phyloP scores from a whole-genome alignment of 2,113 vertebrate species.

The Silurus meridionalis region DNA sequence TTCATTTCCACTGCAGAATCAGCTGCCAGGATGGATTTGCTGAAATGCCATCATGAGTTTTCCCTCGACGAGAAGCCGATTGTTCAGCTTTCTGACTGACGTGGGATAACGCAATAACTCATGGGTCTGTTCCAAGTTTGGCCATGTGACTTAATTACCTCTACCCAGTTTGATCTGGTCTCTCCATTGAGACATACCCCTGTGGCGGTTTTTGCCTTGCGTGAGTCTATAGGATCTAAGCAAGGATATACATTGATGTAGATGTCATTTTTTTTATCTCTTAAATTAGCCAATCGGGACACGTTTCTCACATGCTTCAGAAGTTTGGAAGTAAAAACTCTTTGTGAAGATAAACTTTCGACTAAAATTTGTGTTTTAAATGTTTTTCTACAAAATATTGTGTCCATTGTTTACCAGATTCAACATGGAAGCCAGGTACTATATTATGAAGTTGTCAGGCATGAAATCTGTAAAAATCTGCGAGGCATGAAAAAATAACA shows the following conservation, averaged over 20 bases:
- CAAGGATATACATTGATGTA: conserved; percentile 25
- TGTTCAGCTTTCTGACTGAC: conserved; percentile 33
- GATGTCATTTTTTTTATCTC: conserved; percentile 7
- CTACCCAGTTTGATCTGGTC: conserved; percentile 13
- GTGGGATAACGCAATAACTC: conserved; percentile 7
- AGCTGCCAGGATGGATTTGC: conserved; percentile 36
- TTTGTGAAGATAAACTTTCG: background rate
- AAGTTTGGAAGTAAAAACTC: background rate
- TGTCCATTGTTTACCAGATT: background rate
- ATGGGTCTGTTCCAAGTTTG: conserved; percentile 10
- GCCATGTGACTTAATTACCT: conserved; percentile 29
- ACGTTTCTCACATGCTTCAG: background rate
- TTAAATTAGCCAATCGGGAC: background rate
- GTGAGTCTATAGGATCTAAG: background rate
- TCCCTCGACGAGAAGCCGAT: background rate
- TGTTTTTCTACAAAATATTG: background rate
- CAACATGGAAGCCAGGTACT: background rate
- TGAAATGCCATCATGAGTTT: conserved; percentile 25
- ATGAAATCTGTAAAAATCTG: background rate
- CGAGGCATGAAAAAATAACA: background rate
- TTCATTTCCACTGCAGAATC: conserved; percentile 31
- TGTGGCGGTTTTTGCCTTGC: conserved; percentile 17
- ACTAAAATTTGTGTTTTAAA: background rate
- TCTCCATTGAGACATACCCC: conserved; percentile 9
- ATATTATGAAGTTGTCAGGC: background rate